Conservation (phyloP, 2,797 vertebrate genomes). For the Loris lydekkerianus region DNA sequence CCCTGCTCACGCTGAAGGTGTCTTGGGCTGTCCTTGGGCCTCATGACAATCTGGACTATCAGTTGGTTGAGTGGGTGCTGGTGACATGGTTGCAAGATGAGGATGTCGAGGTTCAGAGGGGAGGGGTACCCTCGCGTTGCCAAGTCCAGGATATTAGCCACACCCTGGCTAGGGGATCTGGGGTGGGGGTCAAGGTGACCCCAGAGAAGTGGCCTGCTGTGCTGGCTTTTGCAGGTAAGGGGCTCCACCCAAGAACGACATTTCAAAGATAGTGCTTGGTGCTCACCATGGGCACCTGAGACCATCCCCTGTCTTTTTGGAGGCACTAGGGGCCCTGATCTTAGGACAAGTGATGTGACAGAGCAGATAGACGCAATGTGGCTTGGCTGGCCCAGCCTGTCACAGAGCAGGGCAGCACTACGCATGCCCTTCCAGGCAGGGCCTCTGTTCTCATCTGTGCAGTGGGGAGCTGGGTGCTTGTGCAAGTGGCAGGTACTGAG, state of each 20-base stretch:
- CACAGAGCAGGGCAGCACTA: accelerated
- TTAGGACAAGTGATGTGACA: background rate
- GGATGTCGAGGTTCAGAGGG: background rate
- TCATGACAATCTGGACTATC: accelerated
- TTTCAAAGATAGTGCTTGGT: background rate
- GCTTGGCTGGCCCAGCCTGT: background rate
- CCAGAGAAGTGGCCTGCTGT: background rate
- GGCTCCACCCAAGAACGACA: background rate
- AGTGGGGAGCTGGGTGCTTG: accelerated
- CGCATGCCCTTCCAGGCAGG: too few species aligned
- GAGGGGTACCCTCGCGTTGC: background rate
- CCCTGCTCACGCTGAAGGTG: conserved; percentile 96
- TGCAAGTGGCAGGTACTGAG: background rate
- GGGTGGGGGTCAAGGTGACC: background rate
- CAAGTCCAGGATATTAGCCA: background rate
- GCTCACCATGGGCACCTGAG: too few species aligned
- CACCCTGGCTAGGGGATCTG: background rate
- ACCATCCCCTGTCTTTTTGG: background rate
- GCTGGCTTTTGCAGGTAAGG: background rate
- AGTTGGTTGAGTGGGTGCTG: background rate
- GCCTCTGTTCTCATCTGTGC: background rate
- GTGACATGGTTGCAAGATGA: background rate
- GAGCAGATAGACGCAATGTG: too few species aligned
- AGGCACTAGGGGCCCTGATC: background rate
- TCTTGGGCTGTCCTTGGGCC: background rate